Percentiles rank a stretch among this genome's conserved stretches.
These are phyloP conservation scores for Drosophila flavopinicola DNA, from an alignment of 2,888 invertebrate genomes.

Conservation along the genomic window DNA sequence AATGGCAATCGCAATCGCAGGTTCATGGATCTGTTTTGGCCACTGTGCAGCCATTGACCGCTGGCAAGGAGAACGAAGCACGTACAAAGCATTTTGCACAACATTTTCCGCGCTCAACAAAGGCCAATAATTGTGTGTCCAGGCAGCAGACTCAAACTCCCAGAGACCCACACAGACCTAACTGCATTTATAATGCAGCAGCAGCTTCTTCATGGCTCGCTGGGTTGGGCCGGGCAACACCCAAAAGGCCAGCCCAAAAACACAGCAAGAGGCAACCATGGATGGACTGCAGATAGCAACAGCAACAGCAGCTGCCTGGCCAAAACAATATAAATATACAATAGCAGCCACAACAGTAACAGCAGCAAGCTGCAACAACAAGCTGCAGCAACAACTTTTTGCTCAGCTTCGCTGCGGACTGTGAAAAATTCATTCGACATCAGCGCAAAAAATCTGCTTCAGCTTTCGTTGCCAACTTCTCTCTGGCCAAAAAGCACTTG, in stretches of 20 bases:
- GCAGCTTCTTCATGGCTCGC: constrained; percentile 74
- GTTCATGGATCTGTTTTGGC: constrained; percentile 74
- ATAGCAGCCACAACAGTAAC: constrained; percentile 26
- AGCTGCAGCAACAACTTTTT: constrained; percentile 40
- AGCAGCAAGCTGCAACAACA: constrained; percentile 22
- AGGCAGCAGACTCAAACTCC: constrained; percentile 48
- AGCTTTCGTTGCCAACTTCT: constrained; percentile 50
- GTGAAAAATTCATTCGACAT: constrained; percentile 78
- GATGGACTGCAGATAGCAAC: constrained; percentile 52
- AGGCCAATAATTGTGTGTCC: constrained; percentile 59
- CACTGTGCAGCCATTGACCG: constrained; percentile 71
- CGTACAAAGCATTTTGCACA: constrained; percentile 78
- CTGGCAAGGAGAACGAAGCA: constrained; percentile 54
- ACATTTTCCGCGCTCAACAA: constrained; percentile 72
- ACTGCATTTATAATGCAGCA: constrained; percentile 74
- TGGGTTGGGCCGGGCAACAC: constrained; percentile 73
- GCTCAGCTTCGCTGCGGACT: constrained; percentile 58
- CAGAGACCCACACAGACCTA: constrained; percentile 56
- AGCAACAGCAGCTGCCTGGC: constrained; percentile 65
- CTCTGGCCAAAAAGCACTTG: constrained; percentile 65
- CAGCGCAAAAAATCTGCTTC: constrained; percentile 65
- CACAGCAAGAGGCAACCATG: constrained; percentile 41
- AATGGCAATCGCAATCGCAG: constrained; percentile 59
- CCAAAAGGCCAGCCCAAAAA: constrained; percentile 66
- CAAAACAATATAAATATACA: constrained; percentile 53